phyloP scores from a whole-genome alignment of 2,888 invertebrate genomes.

The Epinotia demarniana region DNA sequence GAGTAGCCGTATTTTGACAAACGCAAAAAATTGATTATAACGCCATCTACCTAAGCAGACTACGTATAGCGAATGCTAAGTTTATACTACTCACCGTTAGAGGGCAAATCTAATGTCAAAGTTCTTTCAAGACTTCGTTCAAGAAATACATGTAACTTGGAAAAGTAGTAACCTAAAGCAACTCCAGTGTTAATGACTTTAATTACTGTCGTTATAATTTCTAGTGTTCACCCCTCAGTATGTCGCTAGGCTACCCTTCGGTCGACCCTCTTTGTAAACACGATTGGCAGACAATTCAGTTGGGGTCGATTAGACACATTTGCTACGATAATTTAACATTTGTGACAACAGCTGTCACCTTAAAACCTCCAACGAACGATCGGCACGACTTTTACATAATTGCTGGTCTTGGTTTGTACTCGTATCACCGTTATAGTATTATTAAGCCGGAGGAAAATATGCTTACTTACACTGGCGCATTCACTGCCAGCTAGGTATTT shows the following conservation, averaged over 20 bases:
- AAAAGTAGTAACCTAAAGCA: neutral
- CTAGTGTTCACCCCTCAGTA: constrained; percentile 16
- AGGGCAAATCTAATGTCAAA: constrained; percentile 6
- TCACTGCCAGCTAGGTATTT: no score
- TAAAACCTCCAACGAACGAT: constrained; percentile 54
- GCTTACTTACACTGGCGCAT: neutral
- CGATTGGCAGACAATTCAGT: constrained; percentile 42
- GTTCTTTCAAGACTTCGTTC: neutral
- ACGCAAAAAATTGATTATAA: neutral
- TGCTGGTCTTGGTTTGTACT: constrained; percentile 1
- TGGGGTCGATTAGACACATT: constrained; percentile 55
- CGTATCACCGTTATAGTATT: neutral
- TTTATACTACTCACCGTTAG: constrained; percentile 19
- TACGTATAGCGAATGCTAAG: no score
- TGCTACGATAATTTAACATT: constrained; percentile 56
- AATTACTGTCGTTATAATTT: constrained; percentile 25
- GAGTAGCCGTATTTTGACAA: constrained; percentile 47
- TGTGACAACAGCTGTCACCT: constrained; percentile 58
- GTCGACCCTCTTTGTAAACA: constrained; percentile 40
- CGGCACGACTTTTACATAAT: constrained; percentile 45
- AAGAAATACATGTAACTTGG: neutral
- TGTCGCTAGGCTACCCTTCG: constrained; percentile 32
- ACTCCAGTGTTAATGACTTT: constrained; percentile 4
- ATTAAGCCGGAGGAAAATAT: no score
- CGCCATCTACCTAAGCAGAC: constrained; percentile 25